Conservation (phyloP, 2,113 vertebrate species). For the Spizaetus ornatus region DNA sequence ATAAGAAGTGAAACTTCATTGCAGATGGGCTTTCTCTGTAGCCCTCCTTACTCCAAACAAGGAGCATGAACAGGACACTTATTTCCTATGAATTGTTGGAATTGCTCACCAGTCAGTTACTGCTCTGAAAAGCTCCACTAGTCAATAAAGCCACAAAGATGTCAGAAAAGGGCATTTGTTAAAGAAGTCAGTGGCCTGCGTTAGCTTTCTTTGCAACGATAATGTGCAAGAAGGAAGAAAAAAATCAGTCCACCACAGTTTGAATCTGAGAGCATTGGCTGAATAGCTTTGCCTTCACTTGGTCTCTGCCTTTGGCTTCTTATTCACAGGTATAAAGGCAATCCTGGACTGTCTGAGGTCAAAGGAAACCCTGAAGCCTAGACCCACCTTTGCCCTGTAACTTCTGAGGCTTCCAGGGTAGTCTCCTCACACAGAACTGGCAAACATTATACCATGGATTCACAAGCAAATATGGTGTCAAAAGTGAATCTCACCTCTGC, state of each 20-base stretch:
- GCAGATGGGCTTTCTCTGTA: neutral
- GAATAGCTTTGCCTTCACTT: neutral
- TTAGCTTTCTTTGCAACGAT: neutral
- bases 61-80: neutral
- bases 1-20: neutral
- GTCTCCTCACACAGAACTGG: neutral
- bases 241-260: neutral
- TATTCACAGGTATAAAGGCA: neutral
- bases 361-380: neutral
- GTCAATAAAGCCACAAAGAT: neutral
- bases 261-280: neutral
- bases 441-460: neutral
- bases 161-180: neutral
- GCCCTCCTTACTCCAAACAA: neutral
- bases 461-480: neutral
- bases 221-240: neutral
- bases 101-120: neutral
- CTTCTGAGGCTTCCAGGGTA: neutral
- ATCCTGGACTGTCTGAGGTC: neutral
- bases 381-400: neutral
- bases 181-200: neutral
- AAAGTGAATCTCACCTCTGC: neutral
- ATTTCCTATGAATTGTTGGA: neutral
- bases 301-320: neutral
- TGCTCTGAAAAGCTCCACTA: neutral